Evolutionary conservation across 1,140 invertebrate genomes (phyloP), one percentile per base, ranked within the genome.

Genomic region (Ganaspis sp.): DNA sequence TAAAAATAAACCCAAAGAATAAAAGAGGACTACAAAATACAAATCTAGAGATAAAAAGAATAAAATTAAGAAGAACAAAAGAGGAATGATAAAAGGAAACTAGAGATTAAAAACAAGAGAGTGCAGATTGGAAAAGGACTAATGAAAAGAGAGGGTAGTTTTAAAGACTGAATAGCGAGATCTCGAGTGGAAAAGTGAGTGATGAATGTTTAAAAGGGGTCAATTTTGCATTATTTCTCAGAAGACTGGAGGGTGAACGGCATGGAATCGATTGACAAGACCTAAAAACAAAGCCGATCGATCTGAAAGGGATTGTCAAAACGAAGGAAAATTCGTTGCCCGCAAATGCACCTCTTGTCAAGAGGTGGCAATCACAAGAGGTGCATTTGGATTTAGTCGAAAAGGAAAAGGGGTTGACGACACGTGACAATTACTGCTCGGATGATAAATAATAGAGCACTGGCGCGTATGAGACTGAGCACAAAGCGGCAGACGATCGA

Each of bases 271-370:
- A 64, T 64, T 29, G 26, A 64, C 15, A 64, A 29, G 58, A 64
- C 58, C 58, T 64, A 29, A 29, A 29, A 64, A 29, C 58, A 64
- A 64, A 64, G 26, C 21, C 11, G 5, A 64, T 64, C 74, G 77
- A 78, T 76, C 58, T 34, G 69, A 78, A 53, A 29, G 49, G 17
- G 15, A 40, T n/a, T 45, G 12, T 15, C 40, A n/a, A 45, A 45
- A 4, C n/a, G 12, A 38, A 9, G 37, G 37, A 38, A 38, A 38
- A 38, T 5, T 38, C 37, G 37, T 38, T n/a, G n/a, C n/a, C n/a
- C n/a, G 37, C 37, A 40, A 40, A 40, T 40, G 12, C 9, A 2
- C 12, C 37, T 9, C 4, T 9, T 38, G n/a, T 15, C 11, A 49
- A 49, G 2, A 49, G 17, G 17, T n/a, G 15, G 45, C n/a, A 17